Conservation (phyloP, 2,888 invertebrate species). For the Cistogaster globosa region DNA sequence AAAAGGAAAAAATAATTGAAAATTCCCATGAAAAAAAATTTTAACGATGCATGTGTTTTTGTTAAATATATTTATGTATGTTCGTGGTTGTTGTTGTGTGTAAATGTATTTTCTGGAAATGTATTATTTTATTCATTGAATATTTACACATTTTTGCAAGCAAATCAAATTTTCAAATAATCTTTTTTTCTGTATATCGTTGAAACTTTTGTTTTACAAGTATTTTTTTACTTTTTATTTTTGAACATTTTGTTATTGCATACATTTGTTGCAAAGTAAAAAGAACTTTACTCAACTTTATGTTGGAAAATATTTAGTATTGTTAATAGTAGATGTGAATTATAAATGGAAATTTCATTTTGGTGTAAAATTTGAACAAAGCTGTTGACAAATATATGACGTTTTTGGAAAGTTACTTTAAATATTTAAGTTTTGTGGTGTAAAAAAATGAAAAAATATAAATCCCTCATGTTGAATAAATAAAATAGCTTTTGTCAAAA, state of each 20-base stretch:
- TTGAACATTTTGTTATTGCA: slow-evolving; percentile 37
- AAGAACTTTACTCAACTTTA: background rate
- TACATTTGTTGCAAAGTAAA: background rate
- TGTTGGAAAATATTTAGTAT: slow-evolving; percentile 1
- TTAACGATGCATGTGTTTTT: slow-evolving; percentile 1
- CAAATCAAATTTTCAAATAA: slow-evolving; percentile 63
- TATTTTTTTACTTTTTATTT: background rate
- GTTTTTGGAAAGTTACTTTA: slow-evolving; percentile 15
- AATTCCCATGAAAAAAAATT: background rate
- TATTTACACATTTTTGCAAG: slow-evolving; percentile 63
- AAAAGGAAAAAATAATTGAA: too few species aligned
- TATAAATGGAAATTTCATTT: slow-evolving; percentile 47
- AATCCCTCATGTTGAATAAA: slow-evolving; percentile 19
- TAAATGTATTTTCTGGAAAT: slow-evolving; percentile 16
- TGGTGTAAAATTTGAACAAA: slow-evolving; percentile 27
- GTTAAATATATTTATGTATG: slow-evolving; percentile 7
- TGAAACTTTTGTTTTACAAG: slow-evolving; percentile 13
- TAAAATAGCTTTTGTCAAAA: background rate
- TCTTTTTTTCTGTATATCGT: slow-evolving; percentile 21
- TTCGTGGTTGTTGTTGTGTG: background rate
- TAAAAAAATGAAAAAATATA: slow-evolving; percentile 6
- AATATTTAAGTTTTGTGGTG: slow-evolving; percentile 29
- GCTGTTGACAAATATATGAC: slow-evolving; percentile 42
- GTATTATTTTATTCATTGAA: slow-evolving; percentile 67
- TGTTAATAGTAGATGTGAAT: slow-evolving; percentile 32